Evolutionary conservation across 35 echinoderm and acorn worm species (phyloP).

Genomic region (Lytechinus pictus): DNA sequence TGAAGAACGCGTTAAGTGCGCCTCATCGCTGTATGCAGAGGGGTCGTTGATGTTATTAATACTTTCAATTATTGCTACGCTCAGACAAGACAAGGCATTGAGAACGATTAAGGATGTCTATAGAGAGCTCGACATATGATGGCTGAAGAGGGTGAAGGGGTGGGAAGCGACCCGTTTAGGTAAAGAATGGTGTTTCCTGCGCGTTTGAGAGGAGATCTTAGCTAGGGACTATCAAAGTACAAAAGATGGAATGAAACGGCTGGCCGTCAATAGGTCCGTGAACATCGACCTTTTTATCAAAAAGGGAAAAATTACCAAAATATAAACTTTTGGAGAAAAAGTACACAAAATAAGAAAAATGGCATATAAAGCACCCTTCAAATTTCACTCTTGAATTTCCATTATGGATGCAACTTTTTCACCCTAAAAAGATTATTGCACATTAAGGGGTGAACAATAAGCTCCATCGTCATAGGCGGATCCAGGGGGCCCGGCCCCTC

Average conservation of each 20-base stretch:
- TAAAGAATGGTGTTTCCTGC: background rate
- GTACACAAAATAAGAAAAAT: no score
- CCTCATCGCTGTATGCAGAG: background rate
- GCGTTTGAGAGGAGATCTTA: background rate
- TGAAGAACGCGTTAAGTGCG: conserved; percentile 16
- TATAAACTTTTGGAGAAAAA: no score
- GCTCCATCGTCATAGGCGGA: no score
- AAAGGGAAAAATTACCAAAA: no score
- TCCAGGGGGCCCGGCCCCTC: no score
- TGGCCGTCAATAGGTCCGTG: no score
- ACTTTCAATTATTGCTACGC: conserved; percentile 11
- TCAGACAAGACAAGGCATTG: background rate
- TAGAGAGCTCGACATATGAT: background rate
- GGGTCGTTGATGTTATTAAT: conserved; percentile 12
- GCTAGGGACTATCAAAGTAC: background rate
- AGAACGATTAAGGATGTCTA: conserved; percentile 2
- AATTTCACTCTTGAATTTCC: no score
- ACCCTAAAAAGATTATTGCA: no score
- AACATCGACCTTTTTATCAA: no score
- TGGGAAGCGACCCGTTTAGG: background rate
- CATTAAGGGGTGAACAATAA: no score
- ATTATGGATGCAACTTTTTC: no score
- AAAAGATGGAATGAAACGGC: background rate
- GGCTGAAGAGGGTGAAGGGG: background rate
- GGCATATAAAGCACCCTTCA: no score